phyloP scores from a whole-genome alignment of 1,140 invertebrate genomes.

The Steinernema feltiae region DNA sequence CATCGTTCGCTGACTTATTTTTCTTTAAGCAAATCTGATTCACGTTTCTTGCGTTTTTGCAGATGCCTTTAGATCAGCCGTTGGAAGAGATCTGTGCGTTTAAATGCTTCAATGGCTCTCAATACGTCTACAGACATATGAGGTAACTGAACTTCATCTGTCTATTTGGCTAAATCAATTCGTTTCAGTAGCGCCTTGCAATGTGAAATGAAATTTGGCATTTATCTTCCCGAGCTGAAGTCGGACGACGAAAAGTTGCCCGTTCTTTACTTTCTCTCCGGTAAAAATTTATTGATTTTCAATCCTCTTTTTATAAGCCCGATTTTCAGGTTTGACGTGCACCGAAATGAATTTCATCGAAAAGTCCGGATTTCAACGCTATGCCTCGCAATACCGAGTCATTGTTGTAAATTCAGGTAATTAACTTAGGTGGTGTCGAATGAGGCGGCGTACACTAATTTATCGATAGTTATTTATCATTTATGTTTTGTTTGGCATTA shows the following conservation, averaged over 20 bases:
- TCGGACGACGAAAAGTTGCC: slow-evolving; percentile 69
- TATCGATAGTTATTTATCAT: too few species aligned
- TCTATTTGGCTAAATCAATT: background rate
- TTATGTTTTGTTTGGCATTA: too few species aligned
- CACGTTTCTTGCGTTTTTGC: background rate
- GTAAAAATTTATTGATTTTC: slow-evolving; percentile 47
- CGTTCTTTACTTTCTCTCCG: slow-evolving; percentile 86
- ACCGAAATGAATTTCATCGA: slow-evolving; percentile 92
- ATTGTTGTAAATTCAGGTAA: slow-evolving; percentile 78
- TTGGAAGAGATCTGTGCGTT: slow-evolving; percentile 20
- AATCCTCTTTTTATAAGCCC: background rate
- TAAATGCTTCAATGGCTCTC: slow-evolving; percentile 37
- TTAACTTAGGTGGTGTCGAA: too few species aligned
- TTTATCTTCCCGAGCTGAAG: slow-evolving; percentile 74
- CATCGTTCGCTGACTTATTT: too few species aligned
- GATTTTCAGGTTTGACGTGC: slow-evolving; percentile 73
- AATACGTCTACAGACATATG: slow-evolving; percentile 43
- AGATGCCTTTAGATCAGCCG: slow-evolving; percentile 17
- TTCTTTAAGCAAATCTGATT: background rate
- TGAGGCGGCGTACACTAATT: too few species aligned
- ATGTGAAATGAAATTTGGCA: slow-evolving; percentile 86
- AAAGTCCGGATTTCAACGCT: slow-evolving; percentile 84
- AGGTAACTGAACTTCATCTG: slow-evolving; percentile 26
- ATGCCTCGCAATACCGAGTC: slow-evolving; percentile 73
- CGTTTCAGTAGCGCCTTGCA: slow-evolving; percentile 67